Percentiles rank a stretch among this genome's conserved stretches.
Conservation (phyloP, 2,113 vertebrate species). For the Sinocyclocheilus grahami region DNA sequence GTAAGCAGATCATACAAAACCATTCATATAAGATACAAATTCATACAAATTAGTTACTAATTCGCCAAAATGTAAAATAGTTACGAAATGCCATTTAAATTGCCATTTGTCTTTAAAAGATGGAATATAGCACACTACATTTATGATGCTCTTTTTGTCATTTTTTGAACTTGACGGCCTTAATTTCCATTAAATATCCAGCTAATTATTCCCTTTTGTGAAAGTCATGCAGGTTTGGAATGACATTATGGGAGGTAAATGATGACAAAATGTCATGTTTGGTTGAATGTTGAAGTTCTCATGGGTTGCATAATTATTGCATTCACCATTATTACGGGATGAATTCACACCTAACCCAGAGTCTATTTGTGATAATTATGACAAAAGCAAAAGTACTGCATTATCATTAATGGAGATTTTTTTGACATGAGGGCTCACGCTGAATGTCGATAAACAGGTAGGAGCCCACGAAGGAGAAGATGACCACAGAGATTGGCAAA, state of each 20-base stretch:
- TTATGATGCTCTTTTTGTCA: not conserved
- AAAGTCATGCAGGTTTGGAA: not conserved
- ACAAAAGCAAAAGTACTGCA: too few species aligned
- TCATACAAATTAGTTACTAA: too few species aligned
- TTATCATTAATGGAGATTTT: too few species aligned
- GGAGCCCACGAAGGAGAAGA: slow-evolving; percentile 88
- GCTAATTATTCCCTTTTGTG: not conserved
- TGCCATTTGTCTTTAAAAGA: not conserved
- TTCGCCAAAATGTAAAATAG: too few species aligned
- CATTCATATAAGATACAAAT: too few species aligned
- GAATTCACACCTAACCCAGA: not conserved
- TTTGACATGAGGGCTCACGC: slow-evolving; percentile 67
- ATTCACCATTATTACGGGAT: not conserved
- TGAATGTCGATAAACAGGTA: slow-evolving; percentile 86
- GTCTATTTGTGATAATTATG: not conserved
- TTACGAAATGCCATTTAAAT: too few species aligned
- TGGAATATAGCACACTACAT: not conserved
- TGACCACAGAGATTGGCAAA: slow-evolving; percentile 87
- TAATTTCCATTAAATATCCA: not conserved
- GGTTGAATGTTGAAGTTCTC: not conserved
- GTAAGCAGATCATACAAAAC: too few species aligned
- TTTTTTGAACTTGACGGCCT: not conserved
- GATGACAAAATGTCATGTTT: not conserved
- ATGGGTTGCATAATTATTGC: not conserved
- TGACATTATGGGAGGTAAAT: not conserved